A percentile compares a stretch with the other conserved stretches of the same genome.
These are phyloP conservation scores for Sycophila sp. DNA, from an alignment of 1,140 invertebrate genomes.

Conservation along the genomic window DNA sequence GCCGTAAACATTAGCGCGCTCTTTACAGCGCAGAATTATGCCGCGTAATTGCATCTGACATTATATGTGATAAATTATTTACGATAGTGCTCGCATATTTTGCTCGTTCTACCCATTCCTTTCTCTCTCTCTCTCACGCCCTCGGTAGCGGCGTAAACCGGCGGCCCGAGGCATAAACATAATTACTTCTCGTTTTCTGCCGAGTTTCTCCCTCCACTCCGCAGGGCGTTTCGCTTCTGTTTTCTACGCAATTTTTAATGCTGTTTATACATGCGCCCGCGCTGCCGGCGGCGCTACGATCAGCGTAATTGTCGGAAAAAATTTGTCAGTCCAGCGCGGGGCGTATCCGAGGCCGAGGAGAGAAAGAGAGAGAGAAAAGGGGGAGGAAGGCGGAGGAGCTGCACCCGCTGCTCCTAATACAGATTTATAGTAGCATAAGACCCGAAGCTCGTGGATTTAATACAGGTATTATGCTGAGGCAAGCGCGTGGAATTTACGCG, in stretches of 20 bases:
- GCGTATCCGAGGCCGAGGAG: neutral
- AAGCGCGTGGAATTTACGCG: slow-evolving; percentile 51
- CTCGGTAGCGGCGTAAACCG: too few relatives aligned
- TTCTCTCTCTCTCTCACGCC: too few relatives aligned
- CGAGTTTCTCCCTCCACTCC: slow-evolving; percentile 31
- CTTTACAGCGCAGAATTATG: slow-evolving; percentile 7
- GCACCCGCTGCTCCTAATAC: slow-evolving; percentile 50
- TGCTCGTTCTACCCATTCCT: too few relatives aligned
- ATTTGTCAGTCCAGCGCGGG: neutral
- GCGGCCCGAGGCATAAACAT: slow-evolving; percentile 2
- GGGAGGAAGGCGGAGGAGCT: neutral
- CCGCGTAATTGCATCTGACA: slow-evolving; percentile 18
- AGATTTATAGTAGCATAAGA: slow-evolving; percentile 59
- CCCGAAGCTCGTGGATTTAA: slow-evolving; percentile 50
- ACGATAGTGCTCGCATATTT: neutral
- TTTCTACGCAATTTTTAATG: slow-evolving; percentile 29
- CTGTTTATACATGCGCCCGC: slow-evolving; percentile 14
- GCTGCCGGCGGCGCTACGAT: neutral
- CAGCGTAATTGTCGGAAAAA: slow-evolving; percentile 18
- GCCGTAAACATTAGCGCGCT: neutral
- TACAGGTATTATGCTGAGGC: slow-evolving; percentile 57
- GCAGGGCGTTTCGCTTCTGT: slow-evolving; percentile 40
- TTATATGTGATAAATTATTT: slow-evolving; percentile 17
- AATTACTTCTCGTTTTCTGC: slow-evolving; percentile 22
- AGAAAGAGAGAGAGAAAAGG: neutral